These are phyloP conservation scores for Phenacoccus solenopsis DNA, from an alignment of 1,140 invertebrate species.

Conservation along the genomic window DNA sequence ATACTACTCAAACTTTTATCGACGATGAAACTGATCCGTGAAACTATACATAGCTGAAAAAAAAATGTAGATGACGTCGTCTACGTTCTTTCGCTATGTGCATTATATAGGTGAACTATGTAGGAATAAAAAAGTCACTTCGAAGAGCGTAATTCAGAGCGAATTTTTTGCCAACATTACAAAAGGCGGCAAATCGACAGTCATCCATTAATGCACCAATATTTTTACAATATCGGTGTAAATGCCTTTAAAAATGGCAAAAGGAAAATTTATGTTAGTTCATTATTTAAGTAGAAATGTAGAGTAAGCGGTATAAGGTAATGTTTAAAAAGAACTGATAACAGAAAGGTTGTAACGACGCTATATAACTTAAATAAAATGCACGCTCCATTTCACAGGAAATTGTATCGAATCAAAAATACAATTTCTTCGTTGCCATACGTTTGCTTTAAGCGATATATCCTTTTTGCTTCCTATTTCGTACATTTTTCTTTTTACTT, in stretches of 20 bases:
- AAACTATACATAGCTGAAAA: no score
- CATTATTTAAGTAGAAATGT: neutral
- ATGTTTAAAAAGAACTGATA: neutral
- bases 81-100: no score
- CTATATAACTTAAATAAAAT: constrained; percentile 4
- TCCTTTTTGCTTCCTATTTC: neutral
- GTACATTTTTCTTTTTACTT: neutral
- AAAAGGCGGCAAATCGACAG: no score
- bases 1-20: no score
- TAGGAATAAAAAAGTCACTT: no score
- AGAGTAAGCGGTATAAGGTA: neutral
- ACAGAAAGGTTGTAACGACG: neutral
- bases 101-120: no score
- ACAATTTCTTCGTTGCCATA: constrained; percentile 1
- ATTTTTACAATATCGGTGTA: neutral
- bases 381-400: neutral
- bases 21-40: no score
- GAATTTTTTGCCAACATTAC: no score
- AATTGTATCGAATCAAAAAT: constrained; percentile 3
- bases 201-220: neutral
- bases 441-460: neutral
- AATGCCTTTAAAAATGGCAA: neutral
- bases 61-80: no score
- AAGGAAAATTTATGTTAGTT: neutral
- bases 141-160: no score